Evolutionary conservation across 2,797 vertebrate genomes (phyloP).

Genomic region (Premnoplex brunnescens): DNA sequence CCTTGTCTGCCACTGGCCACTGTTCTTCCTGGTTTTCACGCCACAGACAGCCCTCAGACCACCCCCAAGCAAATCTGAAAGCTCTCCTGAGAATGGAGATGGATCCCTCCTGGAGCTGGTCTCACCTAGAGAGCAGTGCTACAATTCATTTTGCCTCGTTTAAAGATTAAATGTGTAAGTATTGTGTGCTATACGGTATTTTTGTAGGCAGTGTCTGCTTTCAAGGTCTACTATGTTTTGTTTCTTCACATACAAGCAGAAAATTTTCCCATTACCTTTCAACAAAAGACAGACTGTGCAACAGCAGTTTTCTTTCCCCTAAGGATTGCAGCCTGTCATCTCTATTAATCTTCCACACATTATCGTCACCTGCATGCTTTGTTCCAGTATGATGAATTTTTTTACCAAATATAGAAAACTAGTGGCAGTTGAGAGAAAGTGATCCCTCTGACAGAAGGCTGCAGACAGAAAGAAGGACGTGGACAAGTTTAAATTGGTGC

Average conservation of each 20-base stretch:
- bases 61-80: background rate
- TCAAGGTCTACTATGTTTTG: background rate
- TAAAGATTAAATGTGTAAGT: background rate
- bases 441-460: background rate
- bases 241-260: background rate
- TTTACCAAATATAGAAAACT: background rate
- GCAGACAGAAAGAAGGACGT: background rate
- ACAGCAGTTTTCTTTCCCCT: background rate
- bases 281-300: conserved; percentile 1
- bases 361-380: background rate
- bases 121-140: background rate
- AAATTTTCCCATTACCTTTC: background rate
- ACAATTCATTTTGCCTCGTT: background rate
- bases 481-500: background rate
- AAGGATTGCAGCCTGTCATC: background rate
- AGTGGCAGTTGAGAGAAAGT: background rate
- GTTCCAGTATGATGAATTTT: background rate
- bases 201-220: background rate
- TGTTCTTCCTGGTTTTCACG: background rate
- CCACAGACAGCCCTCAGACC: background rate
- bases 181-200: background rate
- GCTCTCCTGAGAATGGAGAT: background rate
- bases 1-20: background rate
- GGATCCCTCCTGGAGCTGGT: background rate
- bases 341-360: conserved; percentile 11